phyloP scores from a whole-genome alignment of 2,113 vertebrate genomes.

The Anseranas semipalmata region DNA sequence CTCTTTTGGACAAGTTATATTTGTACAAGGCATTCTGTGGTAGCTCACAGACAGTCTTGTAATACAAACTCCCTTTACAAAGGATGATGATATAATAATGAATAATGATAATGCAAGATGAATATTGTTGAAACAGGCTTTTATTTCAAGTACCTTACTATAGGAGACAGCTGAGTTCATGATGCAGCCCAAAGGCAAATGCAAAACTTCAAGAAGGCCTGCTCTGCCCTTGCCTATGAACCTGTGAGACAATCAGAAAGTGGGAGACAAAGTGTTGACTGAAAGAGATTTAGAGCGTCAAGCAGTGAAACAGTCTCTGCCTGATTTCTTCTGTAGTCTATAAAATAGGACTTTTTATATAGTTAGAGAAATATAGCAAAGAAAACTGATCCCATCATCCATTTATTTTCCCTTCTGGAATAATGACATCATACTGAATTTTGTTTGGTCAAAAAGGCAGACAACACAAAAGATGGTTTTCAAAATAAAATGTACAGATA shows the following conservation, averaged over 20 bases:
- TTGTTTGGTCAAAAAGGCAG: not conserved
- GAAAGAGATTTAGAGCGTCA: not conserved
- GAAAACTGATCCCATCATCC: not conserved
- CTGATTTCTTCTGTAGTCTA: not conserved
- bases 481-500: not conserved
- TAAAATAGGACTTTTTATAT: not conserved
- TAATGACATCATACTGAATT: not conserved
- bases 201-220: not conserved
- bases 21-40: not conserved
- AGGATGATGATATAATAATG: not conserved
- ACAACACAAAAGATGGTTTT: not conserved
- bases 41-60: not conserved
- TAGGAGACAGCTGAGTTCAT: not conserved
- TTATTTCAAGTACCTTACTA: not conserved
- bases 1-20: not conserved
- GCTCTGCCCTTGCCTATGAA: not conserved
- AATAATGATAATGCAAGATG: not conserved
- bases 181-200: not conserved
- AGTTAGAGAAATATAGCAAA: not conserved
- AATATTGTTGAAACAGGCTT: not conserved
- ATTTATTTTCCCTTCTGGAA: not conserved
- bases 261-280: not conserved
- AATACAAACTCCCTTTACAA: not conserved
- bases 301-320: not conserved
- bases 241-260: not conserved